phyloP scores from a whole-genome alignment of 30 jellyfish, hydroid and myxozoan species.

The Pelagia noctiluca region DNA sequence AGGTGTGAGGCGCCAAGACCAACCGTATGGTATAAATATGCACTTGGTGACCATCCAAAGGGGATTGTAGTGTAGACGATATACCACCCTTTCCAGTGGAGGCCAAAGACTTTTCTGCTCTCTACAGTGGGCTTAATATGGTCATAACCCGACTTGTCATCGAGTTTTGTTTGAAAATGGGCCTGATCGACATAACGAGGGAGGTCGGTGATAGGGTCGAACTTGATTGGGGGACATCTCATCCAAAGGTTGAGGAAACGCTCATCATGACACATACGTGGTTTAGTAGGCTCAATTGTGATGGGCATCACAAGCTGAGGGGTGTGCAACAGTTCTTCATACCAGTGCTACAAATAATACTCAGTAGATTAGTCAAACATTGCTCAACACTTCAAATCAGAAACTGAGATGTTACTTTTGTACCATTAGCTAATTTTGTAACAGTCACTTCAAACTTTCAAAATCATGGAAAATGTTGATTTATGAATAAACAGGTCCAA shows the following conservation, averaged over 20 bases:
- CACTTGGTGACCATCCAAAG: not conserved
- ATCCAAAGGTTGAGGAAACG: not conserved
- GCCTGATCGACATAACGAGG: not conserved
- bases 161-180: not conserved
- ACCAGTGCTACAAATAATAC: too few species aligned
- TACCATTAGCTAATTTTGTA: too few species aligned
- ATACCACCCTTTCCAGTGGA: not conserved
- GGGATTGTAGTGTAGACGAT: not conserved
- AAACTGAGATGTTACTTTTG: too few species aligned
- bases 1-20: not conserved
- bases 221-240: not conserved
- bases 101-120: not conserved
- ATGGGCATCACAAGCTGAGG: too few species aligned
- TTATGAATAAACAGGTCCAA: too few species aligned
- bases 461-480: too few species aligned
- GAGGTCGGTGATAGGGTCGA: not conserved
- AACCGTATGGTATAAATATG: not conserved
- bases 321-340: too few species aligned
- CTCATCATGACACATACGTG: not conserved
- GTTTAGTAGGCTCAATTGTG: not conserved
- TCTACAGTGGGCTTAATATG: not conserved
- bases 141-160: not conserved
- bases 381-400: too few species aligned
- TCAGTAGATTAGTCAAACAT: too few species aligned
- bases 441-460: too few species aligned